Conservation (phyloP, 2,113 vertebrate genomes). For the Pagrus major region DNA sequence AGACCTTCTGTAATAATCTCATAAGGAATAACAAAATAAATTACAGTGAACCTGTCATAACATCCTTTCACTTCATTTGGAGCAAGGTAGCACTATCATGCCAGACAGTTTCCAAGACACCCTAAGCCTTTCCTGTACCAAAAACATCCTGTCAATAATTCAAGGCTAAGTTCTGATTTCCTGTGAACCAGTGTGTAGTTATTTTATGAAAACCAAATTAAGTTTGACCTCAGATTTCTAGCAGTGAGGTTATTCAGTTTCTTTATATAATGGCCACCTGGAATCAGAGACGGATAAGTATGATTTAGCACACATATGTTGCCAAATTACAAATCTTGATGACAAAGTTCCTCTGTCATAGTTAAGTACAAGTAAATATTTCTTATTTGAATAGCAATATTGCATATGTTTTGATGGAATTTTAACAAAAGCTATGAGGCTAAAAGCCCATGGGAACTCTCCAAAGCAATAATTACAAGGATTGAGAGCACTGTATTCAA, state of each 20-base stretch:
- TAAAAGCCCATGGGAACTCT: not conserved
- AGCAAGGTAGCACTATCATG: not conserved
- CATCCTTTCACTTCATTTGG: constrained; percentile 2
- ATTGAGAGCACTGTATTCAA: not conserved
- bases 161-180: constrained; percentile 1
- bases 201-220: constrained; percentile 14
- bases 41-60: not conserved
- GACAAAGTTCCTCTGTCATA: not conserved
- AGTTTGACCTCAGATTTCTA: not conserved
- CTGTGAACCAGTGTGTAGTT: not conserved
- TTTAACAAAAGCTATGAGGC: not conserved
- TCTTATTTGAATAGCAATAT: not conserved
- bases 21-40: not conserved
- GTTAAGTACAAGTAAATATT: not conserved
- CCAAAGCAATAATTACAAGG: not conserved
- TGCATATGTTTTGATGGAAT: not conserved
- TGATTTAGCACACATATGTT: not conserved
- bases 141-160: constrained; percentile 12
- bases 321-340: not conserved
- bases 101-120: constrained; percentile 9
- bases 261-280: not conserved
- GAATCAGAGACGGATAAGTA: not conserved
- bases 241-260: not conserved
- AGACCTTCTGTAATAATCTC: not conserved
- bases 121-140: not conserved